A percentile compares a stretch with the other conserved stretches of the same genome.
Evolutionary conservation across 2,888 invertebrate genomes (phyloP).

Genomic region (Kryphioiulus occultus): DNA sequence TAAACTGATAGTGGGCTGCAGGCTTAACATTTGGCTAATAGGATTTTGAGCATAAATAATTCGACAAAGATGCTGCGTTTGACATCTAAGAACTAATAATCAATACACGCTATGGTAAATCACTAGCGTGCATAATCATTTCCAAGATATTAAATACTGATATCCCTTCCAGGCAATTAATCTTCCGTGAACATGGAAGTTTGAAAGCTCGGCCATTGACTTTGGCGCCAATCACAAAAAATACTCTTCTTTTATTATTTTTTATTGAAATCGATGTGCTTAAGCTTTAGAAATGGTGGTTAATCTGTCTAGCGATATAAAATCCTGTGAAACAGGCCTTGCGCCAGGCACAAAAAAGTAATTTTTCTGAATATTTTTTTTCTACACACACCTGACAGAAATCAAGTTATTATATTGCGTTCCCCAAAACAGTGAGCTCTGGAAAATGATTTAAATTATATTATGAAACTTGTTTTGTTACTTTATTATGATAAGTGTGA

Average conservation of each 20-base stretch:
- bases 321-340: too few species aligned
- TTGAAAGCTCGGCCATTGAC: slow-evolving; percentile 2
- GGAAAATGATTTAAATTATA: too few species aligned
- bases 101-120: neutral
- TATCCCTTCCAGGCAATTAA: neutral
- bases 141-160: neutral
- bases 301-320: neutral
- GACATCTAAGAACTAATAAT: neutral
- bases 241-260: neutral
- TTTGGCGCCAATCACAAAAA: slow-evolving; percentile 1
- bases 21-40: neutral
- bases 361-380: too few species aligned
- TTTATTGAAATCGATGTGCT: neutral
- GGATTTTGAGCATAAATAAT: slow-evolving; percentile 2
- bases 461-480: too few species aligned
- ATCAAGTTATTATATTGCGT: too few species aligned
- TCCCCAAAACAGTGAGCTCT: too few species aligned
- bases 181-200: neutral
- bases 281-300: neutral
- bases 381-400: too few species aligned
- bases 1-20: slow-evolving; percentile 2
- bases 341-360: too few species aligned
- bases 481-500: too few species aligned
- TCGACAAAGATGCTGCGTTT: neutral
- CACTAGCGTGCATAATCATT: slow-evolving; percentile 16